phyloP scores from a whole-genome alignment of 2,113 vertebrate species.

The Syngnathoides biaculeatus region DNA sequence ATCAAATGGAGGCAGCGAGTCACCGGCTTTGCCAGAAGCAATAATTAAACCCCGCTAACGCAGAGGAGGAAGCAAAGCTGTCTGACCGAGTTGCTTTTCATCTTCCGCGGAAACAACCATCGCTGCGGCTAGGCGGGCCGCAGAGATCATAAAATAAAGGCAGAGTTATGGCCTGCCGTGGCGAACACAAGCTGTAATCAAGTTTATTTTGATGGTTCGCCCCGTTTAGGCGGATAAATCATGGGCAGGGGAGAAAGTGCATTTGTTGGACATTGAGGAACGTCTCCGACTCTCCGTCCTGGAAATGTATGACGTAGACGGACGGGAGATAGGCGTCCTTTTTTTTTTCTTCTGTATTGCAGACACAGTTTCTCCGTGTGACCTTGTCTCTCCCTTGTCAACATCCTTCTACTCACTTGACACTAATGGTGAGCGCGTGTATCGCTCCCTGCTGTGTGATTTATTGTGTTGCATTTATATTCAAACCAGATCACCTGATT shows the following conservation, averaged over 20 bases:
- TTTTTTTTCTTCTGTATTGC: conserved; percentile 15
- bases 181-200: not conserved
- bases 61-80: conserved; percentile 40
- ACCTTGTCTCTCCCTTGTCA: conserved; percentile 29
- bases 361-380: conserved; percentile 23
- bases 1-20: conserved; percentile 32
- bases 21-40: conserved; percentile 42
- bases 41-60: conserved; percentile 45
- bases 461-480: conserved; percentile 46
- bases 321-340: conserved; percentile 2
- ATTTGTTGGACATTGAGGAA: conserved; percentile 10
- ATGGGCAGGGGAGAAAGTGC: conserved; percentile 8
- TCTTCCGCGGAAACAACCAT: conserved; percentile 14
- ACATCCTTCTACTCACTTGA: conserved; percentile 27
- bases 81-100: conserved; percentile 24
- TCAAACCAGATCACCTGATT: conserved; percentile 47
- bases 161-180: not conserved
- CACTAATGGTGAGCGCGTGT: conserved; percentile 25
- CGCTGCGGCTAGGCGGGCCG: conserved; percentile 16
- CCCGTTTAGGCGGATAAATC: conserved; percentile 4
- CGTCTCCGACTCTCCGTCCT: conserved; percentile 46
- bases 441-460: conserved; percentile 38
- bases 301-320: conserved; percentile 19
- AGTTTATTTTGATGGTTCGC: conserved; percentile 7
- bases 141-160: conserved; percentile 14